phyloP scores from a whole-genome alignment of 2,113 vertebrate species.

The Pseudopipra pipra region DNA sequence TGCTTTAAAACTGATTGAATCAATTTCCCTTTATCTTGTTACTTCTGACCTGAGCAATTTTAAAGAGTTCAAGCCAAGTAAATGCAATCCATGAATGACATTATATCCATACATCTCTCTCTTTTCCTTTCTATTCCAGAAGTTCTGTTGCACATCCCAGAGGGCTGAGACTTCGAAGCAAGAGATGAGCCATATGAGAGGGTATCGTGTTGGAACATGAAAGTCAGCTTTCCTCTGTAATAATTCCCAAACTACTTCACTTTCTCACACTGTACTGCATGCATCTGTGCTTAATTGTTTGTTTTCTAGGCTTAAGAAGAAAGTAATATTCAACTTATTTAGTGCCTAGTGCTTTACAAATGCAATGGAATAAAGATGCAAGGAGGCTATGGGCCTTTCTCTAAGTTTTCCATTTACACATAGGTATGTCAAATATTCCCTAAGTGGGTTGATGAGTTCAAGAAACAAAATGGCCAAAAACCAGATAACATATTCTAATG shows the following conservation, averaged over 20 bases:
- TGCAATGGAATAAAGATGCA: neutral
- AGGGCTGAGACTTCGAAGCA: neutral
- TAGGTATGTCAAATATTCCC: neutral
- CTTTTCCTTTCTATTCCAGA: neutral
- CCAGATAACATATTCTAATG: neutral
- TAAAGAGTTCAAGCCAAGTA: neutral
- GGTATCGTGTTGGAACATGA: neutral
- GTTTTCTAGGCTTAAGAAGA: conserved; percentile 23
- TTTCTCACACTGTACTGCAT: neutral
- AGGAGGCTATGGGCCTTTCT: neutral
- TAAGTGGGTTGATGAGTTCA: neutral
- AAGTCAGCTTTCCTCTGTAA: neutral
- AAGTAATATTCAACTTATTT: conserved; percentile 17
- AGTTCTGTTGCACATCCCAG: neutral
- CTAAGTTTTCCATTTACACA: neutral
- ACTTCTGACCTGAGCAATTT: conserved; percentile 14
- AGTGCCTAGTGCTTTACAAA: neutral
- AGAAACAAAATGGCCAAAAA: neutral
- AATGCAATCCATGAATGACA: neutral
- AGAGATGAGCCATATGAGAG: neutral
- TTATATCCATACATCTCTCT: neutral
- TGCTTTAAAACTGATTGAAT: conserved; percentile 33
- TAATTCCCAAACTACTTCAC: neutral
- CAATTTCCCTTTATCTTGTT: conserved; percentile 39
- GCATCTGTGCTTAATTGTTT: neutral